Evolutionary conservation across 2,888 invertebrate species (phyloP).

Genomic region (Orthonychiurus folsomi): DNA sequence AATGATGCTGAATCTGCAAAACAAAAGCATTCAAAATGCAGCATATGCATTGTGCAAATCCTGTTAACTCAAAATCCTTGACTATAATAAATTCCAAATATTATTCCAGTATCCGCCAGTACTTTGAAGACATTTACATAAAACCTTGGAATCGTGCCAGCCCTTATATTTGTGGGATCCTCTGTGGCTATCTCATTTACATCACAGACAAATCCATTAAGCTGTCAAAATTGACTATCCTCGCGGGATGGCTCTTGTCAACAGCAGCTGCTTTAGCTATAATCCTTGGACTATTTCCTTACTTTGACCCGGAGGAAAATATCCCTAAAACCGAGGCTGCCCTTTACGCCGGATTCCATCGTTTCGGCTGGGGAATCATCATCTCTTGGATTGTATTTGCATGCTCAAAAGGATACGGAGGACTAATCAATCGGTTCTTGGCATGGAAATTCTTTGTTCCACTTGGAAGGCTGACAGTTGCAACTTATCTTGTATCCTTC

Average conservation of each 20-base stretch:
- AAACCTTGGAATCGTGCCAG: constrained; percentile 38
- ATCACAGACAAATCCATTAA: constrained; percentile 17
- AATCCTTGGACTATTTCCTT: constrained; percentile 27
- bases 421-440: constrained; percentile 34
- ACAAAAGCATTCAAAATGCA: too few species aligned
- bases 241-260: constrained; percentile 23
- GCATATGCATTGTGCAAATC: too few species aligned
- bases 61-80: too few species aligned
- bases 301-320: constrained; percentile 15
- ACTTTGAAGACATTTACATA: constrained; percentile 20
- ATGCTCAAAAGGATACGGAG: constrained; percentile 40
- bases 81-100: constrained; percentile 2
- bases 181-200: constrained; percentile 32
- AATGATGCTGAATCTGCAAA: too few species aligned
- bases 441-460: constrained; percentile 38
- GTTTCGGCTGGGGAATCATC: constrained; percentile 36
- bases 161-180: constrained; percentile 38
- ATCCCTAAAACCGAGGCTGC: constrained; percentile 16
- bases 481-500: constrained; percentile 29
- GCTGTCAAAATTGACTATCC: constrained; percentile 12
- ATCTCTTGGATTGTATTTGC: constrained; percentile 41
- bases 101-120: too few species aligned
- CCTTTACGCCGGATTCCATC: constrained; percentile 29
- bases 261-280: constrained; percentile 17
- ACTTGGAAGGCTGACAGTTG: constrained; percentile 31